Evolutionary conservation across 2,797 vertebrate species (phyloP).

Genomic region (Anomalospiza imberbis): DNA sequence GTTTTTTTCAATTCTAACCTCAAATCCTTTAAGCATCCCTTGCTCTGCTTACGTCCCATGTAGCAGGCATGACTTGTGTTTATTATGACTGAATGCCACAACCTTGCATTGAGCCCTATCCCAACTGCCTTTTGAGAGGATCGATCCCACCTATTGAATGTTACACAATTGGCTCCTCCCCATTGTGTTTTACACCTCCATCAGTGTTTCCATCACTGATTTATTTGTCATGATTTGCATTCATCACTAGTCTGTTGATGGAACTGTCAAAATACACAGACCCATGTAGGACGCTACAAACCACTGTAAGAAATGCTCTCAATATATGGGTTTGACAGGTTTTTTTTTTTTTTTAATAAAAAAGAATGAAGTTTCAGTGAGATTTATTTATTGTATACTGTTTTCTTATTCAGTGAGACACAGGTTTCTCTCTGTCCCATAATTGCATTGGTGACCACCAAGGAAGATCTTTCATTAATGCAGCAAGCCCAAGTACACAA

Average conservation of each 20-base stretch:
- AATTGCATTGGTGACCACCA: background rate
- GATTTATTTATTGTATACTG: background rate
- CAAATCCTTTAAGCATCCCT: background rate
- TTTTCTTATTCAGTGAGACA: background rate
- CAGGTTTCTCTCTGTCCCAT: background rate
- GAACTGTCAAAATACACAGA: background rate
- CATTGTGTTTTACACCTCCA: background rate
- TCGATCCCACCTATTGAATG: background rate
- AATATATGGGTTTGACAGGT: background rate
- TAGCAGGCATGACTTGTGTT: background rate
- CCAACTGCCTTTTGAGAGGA: background rate
- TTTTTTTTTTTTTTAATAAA: background rate
- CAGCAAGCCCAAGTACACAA: background rate
- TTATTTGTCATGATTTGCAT: background rate
- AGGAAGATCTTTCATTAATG: background rate
- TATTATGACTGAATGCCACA: background rate
- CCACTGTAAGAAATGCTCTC: background rate
- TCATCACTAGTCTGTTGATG: background rate
- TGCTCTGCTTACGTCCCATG: background rate
- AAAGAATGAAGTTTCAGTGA: background rate
- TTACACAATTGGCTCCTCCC: background rate
- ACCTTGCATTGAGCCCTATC: background rate
- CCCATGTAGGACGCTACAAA: background rate
- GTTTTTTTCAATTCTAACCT: background rate
- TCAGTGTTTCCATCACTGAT: background rate